Base-by-base conservation (phyloP, 2,113 vertebrate genomes). In the Mirounga angustirostris region DNA sequence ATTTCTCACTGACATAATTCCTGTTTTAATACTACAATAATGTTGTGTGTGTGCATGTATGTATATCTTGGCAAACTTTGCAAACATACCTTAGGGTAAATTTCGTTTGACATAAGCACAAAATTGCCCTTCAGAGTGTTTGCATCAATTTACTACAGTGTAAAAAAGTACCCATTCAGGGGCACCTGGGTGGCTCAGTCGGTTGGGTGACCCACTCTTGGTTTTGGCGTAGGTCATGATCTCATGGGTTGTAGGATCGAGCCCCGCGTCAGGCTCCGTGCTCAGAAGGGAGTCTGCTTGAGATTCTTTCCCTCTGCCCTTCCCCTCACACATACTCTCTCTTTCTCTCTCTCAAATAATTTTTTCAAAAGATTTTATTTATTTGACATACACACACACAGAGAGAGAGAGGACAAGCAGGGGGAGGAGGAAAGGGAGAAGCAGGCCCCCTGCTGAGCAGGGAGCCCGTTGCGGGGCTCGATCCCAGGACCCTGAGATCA, bases 51-150 rank as follows among this genome's bases (percentile, higher is more conserved):
- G 74, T 71, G 18, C 50, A 96, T 40, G 33, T 69, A 81, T 54
- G 7, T 54, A 24, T 74, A 73, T 65, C 36, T 92, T 92, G 36
- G 19, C 28, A 94, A 94, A 92, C 24, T 67, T 3, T 83, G 54
- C n/a, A 85, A 94, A 78, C 82, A 65, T 56, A 92, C 26, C 11
- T 81, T 54, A 89, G 28, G 2, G 43, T 85, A 89, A 91, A 52
- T 61, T 85, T 83, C 16, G 76, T 85, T 93, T 94, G n/a, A 76
- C 81, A 54, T 19, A 89, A 88, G 21, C 59, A 76, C 2, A 90
- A 81, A 96, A 87, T 5, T 95, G 54, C 10, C 84, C 46, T 85
- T 95, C 54, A 83, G 61, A 96, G 61, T 65, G 26, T 95, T 78
- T 36, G 15, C 15, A 89, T 58, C 11, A 86, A 82, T 86, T 85